These are phyloP conservation scores for Pipistrellus kuhlii DNA, from an alignment of 2,797 vertebrate species.

Conservation along the genomic window DNA sequence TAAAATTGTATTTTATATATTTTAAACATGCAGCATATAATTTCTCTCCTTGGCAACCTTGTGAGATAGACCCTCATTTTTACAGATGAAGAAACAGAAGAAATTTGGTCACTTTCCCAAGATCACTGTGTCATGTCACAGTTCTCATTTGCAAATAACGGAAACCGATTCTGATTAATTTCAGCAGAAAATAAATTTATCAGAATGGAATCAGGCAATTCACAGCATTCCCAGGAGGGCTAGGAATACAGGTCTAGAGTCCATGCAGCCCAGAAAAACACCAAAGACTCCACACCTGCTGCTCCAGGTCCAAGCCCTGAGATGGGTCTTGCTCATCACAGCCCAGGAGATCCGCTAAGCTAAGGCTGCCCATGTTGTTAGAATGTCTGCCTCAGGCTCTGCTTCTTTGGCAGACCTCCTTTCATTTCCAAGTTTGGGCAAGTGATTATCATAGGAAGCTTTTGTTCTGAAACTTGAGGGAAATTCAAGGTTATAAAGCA, in stretches of 20 bases:
- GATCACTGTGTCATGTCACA: background rate
- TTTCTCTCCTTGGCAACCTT: background rate
- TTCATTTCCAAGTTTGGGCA: background rate
- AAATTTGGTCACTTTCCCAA: slow-evolving; percentile 50
- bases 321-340: background rate
- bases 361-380: accelerated
- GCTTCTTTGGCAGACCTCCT: background rate
- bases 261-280: background rate
- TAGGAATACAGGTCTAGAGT: background rate
- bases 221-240: background rate
- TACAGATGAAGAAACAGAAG: slow-evolving; percentile 60
- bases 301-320: background rate
- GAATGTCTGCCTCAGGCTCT: background rate
- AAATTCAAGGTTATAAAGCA: background rate
- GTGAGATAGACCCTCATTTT: slow-evolving; percentile 21
- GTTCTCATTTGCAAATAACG: slow-evolving; percentile 11
- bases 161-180: slow-evolving; percentile 40
- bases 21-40: slow-evolving; percentile 38
- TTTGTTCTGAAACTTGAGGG: slow-evolving; percentile 36
- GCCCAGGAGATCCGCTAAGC: background rate
- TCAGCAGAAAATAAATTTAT: slow-evolving; percentile 35
- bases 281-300: background rate
- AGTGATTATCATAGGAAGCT: background rate
- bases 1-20: slow-evolving; percentile 34
- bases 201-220: background rate